Conservation (phyloP, 2,888 invertebrate species). For the Acholoe squamosa region DNA sequence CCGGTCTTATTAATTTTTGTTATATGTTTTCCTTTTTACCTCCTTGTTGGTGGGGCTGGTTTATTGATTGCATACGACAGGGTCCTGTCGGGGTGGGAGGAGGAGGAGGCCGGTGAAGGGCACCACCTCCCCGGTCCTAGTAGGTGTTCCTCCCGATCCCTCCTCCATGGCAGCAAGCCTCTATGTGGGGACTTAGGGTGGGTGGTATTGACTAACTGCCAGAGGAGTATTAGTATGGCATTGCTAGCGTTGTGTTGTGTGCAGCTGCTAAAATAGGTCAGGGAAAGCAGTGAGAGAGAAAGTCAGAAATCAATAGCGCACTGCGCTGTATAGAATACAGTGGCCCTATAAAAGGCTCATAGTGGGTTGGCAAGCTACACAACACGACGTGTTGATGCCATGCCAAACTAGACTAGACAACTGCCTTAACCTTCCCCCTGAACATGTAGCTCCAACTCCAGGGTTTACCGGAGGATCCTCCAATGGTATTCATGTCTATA, state of each 20-base stretch:
- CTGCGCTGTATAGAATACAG: slow-evolving; percentile 14
- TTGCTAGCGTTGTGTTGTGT: slow-evolving; percentile 29
- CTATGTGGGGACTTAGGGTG: neutral
- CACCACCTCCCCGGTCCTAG: neutral
- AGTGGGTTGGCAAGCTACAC: neutral
- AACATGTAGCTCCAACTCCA: too few species aligned
- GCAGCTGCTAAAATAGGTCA: slow-evolving; percentile 23
- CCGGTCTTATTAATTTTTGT: slow-evolving; percentile 47
- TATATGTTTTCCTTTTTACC: slow-evolving; percentile 9
- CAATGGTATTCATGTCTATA: too few species aligned
- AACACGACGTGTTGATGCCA: too few species aligned
- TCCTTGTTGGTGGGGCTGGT: neutral
- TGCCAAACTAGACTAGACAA: neutral
- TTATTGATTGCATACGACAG: neutral
- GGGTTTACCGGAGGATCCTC: neutral
- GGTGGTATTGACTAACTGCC: slow-evolving; percentile 37
- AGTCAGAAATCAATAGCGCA: slow-evolving; percentile 23
- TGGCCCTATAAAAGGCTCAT: neutral
- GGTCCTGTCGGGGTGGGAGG: neutral
- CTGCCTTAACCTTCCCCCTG: too few species aligned
- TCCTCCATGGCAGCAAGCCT: neutral
- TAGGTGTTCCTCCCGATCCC: neutral
- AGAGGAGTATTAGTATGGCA: slow-evolving; percentile 15
- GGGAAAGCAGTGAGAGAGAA: neutral
- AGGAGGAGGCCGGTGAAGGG: neutral